Conservation (phyloP, 2,888 invertebrate species). For the Cheilosia vernalis region DNA sequence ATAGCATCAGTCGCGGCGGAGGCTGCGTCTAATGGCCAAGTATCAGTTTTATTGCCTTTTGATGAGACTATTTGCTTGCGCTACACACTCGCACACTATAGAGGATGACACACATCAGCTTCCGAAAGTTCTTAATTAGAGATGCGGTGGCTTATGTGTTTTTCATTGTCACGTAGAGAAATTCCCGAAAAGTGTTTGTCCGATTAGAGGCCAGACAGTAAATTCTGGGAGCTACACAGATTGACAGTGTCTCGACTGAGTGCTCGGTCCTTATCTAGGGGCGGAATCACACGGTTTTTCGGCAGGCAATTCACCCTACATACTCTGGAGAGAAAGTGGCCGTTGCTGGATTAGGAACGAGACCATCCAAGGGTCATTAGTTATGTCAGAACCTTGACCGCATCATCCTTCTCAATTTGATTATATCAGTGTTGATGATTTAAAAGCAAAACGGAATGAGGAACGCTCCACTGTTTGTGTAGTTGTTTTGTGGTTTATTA, state of each 20-base stretch:
- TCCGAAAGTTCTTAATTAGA: constrained; percentile 62
- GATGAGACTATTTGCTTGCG: constrained; percentile 59
- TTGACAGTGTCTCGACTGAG: constrained; percentile 59
- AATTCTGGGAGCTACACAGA: constrained; percentile 43
- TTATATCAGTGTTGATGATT: constrained; percentile 53
- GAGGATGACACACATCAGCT: constrained; percentile 60
- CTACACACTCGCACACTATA: constrained; percentile 1
- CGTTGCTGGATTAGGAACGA: constrained; percentile 18
- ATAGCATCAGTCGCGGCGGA: constrained; percentile 1
- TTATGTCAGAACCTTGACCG: constrained; percentile 38
- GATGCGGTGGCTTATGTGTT: constrained; percentile 55
- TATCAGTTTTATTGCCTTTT: constrained; percentile 65
- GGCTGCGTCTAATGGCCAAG: constrained; percentile 41
- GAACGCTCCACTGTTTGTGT: neutral
- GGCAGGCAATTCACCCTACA: constrained; percentile 47
- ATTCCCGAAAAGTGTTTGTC: constrained; percentile 23
- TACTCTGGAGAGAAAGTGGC: neutral
- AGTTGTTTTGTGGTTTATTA: constrained; percentile 56
- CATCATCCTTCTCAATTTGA: constrained; percentile 35
- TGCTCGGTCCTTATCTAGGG: constrained; percentile 46
- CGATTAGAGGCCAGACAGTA: constrained; percentile 1
- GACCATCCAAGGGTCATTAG: constrained; percentile 46
- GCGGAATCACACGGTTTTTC: constrained; percentile 46
- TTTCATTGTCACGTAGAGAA: constrained; percentile 24
- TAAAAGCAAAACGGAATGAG: constrained; percentile 17